phyloP scores from a whole-genome alignment of 2,113 vertebrate species.

The Pteropus alecto region DNA sequence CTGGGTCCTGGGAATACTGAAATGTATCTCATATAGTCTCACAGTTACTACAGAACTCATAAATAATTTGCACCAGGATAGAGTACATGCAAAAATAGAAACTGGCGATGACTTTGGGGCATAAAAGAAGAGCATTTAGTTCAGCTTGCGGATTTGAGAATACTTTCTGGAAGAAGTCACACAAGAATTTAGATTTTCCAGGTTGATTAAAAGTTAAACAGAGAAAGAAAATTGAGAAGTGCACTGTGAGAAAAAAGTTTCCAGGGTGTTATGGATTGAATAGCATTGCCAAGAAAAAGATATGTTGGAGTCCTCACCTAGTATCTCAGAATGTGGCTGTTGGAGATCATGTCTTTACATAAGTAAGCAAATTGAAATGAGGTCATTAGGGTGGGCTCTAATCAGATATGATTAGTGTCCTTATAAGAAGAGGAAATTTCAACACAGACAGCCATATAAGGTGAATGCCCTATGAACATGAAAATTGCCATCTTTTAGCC shows the following conservation, averaged over 20 bases:
- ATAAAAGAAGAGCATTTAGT: background rate
- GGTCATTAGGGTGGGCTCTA: background rate
- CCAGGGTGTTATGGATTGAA: background rate
- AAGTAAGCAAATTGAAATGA: background rate
- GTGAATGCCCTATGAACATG: background rate
- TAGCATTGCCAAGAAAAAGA: background rate
- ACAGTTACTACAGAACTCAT: no score
- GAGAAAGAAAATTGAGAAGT: background rate
- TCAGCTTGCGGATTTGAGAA: background rate
- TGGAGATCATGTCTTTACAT: background rate
- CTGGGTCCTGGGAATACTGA: background rate
- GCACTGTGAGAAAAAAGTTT: background rate
- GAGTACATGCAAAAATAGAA: background rate
- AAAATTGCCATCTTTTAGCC: background rate
- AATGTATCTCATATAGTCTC: rapidly evolving
- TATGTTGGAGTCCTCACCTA: background rate
- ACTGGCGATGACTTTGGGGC: background rate
- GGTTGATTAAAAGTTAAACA: background rate
- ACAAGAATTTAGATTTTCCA: background rate
- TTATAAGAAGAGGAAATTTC: background rate
- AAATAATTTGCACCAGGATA: background rate
- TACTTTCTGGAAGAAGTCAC: background rate
- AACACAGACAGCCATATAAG: background rate
- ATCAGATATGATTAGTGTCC: background rate
- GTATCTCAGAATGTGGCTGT: background rate